phyloP scores from a whole-genome alignment of 2,888 invertebrate species.

The Calliopum simillimum region DNA sequence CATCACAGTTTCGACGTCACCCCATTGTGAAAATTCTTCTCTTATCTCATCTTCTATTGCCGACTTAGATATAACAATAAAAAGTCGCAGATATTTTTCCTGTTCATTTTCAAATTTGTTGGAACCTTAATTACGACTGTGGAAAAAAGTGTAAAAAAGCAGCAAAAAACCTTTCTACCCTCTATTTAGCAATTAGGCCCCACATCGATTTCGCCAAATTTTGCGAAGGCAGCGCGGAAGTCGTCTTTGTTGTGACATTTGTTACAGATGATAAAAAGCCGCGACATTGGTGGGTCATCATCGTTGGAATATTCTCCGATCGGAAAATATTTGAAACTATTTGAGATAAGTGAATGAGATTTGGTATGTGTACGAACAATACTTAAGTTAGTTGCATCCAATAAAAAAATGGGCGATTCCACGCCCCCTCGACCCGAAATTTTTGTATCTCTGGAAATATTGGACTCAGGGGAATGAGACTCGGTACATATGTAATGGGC shows the following conservation, averaged over 20 bases:
- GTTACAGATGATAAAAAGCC: conserved; percentile 88
- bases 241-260: conserved; percentile 82
- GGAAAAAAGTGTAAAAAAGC: neutral
- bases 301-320: conserved; percentile 60
- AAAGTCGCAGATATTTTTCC: conserved; percentile 82
- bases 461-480: too few species aligned
- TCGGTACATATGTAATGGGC: too few species aligned
- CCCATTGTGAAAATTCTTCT: conserved; percentile 85
- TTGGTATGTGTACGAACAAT: too few species aligned
- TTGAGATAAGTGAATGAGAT: too few species aligned
- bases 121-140: conserved; percentile 77
- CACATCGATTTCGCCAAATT: conserved; percentile 84
- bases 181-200: conserved; percentile 33
- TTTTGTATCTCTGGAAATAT: too few species aligned
- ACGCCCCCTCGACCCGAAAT: too few species aligned
- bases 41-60: conserved; percentile 80
- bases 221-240: conserved; percentile 80
- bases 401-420: too few species aligned
- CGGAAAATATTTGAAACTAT: too few species aligned
- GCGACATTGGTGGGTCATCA: conserved; percentile 83
- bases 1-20: conserved; percentile 78
- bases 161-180: neutral
- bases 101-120: conserved; percentile 80
- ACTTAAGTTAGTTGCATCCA: too few species aligned
- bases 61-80: conserved; percentile 84